A percentile compares a stretch with the other conserved stretches of the same genome.
These are phyloP conservation scores for Lasioglossum pauxillum DNA, from an alignment of 2,888 invertebrate genomes.

Conservation along the genomic window DNA sequence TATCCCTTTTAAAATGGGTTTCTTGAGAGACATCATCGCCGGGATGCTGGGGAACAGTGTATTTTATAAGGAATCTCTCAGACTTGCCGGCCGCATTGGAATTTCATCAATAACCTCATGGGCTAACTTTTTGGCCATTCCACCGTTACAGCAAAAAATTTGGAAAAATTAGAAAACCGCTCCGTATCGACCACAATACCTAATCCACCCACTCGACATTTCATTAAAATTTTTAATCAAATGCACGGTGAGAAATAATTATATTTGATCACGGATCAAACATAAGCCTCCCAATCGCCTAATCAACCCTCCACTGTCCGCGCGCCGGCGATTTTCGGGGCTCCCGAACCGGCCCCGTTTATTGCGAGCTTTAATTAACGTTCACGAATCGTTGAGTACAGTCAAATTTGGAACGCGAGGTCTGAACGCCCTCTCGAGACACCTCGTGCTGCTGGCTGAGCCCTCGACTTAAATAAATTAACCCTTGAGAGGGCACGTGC, in stretches of 20 bases:
- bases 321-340: neutral
- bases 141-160: no score
- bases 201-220: neutral
- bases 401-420: conserved; percentile 1
- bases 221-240: neutral
- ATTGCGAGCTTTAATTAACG: conserved; percentile 44
- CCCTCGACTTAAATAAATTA: conserved; percentile 65
- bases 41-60: neutral
- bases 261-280: neutral
- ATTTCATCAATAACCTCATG: no score
- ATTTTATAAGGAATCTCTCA: neutral
- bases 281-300: neutral
- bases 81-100: neutral
- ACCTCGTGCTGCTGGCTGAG: conserved; percentile 40
- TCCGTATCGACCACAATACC: neutral
- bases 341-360: neutral
- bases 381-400: conserved; percentile 14
- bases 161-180: no score
- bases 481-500: conserved; percentile 71
- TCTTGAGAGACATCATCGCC: neutral
- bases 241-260: neutral
- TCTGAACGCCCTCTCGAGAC: conserved; percentile 47
- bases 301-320: conserved; percentile 23
- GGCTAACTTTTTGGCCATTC: no score
- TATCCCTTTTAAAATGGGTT: neutral